Evolutionary conservation across 2,888 invertebrate species (phyloP).

Genomic region (Cryptus viduatorius): DNA sequence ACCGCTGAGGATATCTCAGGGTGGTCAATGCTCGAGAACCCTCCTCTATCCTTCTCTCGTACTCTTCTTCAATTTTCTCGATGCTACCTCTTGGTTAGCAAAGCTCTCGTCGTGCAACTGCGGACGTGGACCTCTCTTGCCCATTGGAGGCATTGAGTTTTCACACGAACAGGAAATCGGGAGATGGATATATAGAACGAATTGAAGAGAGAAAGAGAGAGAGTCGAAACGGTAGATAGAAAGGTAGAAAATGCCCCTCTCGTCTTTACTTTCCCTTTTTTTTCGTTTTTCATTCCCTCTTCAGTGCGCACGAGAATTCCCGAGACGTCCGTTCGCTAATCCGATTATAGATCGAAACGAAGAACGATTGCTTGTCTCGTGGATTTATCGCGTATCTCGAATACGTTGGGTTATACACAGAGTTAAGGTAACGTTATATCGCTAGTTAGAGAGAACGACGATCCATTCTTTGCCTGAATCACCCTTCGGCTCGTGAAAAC

Average conservation of each 20-base stretch:
- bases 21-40: background rate
- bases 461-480: slow-evolving; percentile 42
- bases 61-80: slow-evolving; percentile 58
- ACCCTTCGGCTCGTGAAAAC: background rate
- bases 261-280: slow-evolving; percentile 55
- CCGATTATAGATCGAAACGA: slow-evolving; percentile 66
- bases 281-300: slow-evolving; percentile 25
- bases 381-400: slow-evolving; percentile 64
- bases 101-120: slow-evolving; percentile 25
- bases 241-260: slow-evolving; percentile 17
- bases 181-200: background rate
- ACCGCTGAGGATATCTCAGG: background rate
- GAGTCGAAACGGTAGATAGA: slow-evolving; percentile 21
- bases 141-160: slow-evolving; percentile 49
- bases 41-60: background rate
- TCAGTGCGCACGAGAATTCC: slow-evolving; percentile 40
- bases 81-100: slow-evolving; percentile 35
- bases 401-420: slow-evolving; percentile 41
- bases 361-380: slow-evolving; percentile 63
- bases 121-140: slow-evolving; percentile 6
- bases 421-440: background rate
- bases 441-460: slow-evolving; percentile 38
- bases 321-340: slow-evolving; percentile 65
- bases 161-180: slow-evolving; percentile 39
- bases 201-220: background rate